Base-by-base conservation (phyloP, 92 coral and sea anemone species). In the Meandrina meandrites region DNA sequence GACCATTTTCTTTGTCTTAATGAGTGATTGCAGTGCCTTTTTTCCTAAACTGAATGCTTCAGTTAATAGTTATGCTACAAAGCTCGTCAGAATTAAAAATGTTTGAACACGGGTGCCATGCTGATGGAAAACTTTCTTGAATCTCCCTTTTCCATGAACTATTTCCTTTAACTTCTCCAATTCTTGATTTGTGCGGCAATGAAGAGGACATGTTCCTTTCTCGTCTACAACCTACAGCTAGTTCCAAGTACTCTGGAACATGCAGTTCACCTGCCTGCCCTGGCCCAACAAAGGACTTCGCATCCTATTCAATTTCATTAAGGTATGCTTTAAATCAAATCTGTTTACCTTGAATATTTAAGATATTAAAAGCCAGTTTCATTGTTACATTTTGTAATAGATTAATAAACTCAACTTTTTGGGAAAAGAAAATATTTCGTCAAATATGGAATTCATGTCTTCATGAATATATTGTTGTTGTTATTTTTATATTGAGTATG, bases 181-280 rank as follows among this genome's bases (percentile, higher is more conserved):
- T 40, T 40, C 45, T 40, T 40, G 45, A 40, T 40, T 40, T 40
- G 45, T 40, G 45, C 2, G 45, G 45, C 2, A 40, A 40, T 40
- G 45, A 40, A 40, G 45, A 40, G 6, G 45, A 40, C 45, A 40
- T 40, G 45, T 40, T 40, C 45, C 45, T 40, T 40, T 40, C 45
- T 40, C 45, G 45, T 3, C 88, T 91, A 8, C 88, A 91, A 53
- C 90, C 86, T 53, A 86, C 76, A 51, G 57, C 68, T 21, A 32
- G 74, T 31, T 36, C 86, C 58, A 76, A 45, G 54, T 83, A 83
- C 73, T 40, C 88, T 37, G 85, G 91, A 76, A 77, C 84, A n/a
- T 90, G 92, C 54, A 66, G 48, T 77, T 90, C 92, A 51, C 60
- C 62, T 53, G 86, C 86, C 57, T 90, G 92, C 68, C 92, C 92